Evolutionary conservation across 2,797 vertebrate species (phyloP), one percentile per base, ranked within the genome.

Genomic region (Cyclopterus lumpus): DNA sequence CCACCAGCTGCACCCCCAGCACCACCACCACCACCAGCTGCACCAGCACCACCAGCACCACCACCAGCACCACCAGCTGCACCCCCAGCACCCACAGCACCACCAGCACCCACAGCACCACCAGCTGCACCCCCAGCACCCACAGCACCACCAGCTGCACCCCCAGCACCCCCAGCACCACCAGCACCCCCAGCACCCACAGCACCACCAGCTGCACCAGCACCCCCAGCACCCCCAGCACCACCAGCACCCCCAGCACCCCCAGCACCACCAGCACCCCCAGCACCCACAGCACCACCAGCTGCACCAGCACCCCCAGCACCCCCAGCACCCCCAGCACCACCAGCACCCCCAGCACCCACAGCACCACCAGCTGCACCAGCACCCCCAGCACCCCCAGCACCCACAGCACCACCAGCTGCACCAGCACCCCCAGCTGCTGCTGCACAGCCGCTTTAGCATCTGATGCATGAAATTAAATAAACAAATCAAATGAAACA

Each of bases 391-490:
- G 11, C 16, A 15, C 7, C 36, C n/a, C n/a, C 1, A 32, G 30
- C 1, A 32, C 32, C 32, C 32, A 30, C 6, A 32, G 30, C 30
- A 32, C 30, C 30, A 32, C 28, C 36, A 30, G 30, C 30, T 4
- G 30, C 30, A 30, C 3, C 30, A 30, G 6, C 32, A 14, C 38
- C 26, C 26, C 26, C 7, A 7, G n/a, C 57, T 12, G 20, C 38
- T 11, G 16, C 34, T 16, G 36, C 49, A 81, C 55, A 40, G 66
- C 74, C 60, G 83, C 66, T 34, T 64, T 59, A 79, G 81, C 79
- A 67, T 81, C 22, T 57, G 44, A 20, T 32, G 62, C 54, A 68
- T 22, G n/a, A 48, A 70, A 60, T 40, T n/a, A n/a, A n/a, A n/a
- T n/a, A n/a, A 10, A 24, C 26, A 60, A 12, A 77, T 38, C 8